Evolutionary conservation across 1,140 invertebrate species (phyloP).

Genomic region (Homalodisca vitripennis): DNA sequence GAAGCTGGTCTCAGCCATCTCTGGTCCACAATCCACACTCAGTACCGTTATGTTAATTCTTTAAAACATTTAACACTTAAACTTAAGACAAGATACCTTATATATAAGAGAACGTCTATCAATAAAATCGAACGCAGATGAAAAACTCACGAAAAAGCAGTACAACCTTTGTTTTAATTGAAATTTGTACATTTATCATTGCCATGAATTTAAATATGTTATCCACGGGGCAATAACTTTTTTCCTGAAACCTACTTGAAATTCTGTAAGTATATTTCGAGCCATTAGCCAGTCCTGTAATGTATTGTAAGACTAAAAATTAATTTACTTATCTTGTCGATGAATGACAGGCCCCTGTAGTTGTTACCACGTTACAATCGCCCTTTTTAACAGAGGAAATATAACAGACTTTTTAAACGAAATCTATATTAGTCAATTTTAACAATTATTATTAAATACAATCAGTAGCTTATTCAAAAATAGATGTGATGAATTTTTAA

Average conservation of each 20-base stretch:
- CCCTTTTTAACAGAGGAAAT: conserved; percentile 37
- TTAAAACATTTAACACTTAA: neutral
- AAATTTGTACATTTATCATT: conserved; percentile 2
- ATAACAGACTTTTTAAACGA: conserved; percentile 29
- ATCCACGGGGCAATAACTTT: conserved; percentile 35
- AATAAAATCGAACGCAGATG: conserved; percentile 24
- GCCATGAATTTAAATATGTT: conserved; percentile 36
- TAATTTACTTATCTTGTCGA: conserved; percentile 42
- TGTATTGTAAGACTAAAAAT: conserved; percentile 35
- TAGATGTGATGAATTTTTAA: conserved; percentile 30
- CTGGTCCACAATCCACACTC: too few species aligned
- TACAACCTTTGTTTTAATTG: conserved; percentile 19
- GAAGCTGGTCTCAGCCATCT: too few species aligned
- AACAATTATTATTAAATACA: too few species aligned
- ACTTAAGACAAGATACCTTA: too few species aligned
- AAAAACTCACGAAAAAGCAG: conserved; percentile 20
- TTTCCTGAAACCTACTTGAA: conserved; percentile 42
- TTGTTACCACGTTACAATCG: conserved; percentile 35
- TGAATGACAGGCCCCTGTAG: conserved; percentile 40
- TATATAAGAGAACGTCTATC: conserved; percentile 20
- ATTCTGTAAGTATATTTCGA: conserved; percentile 37
- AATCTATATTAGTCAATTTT: too few species aligned
- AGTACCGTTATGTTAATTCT: conserved; percentile 14
- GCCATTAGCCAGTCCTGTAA: conserved; percentile 37
- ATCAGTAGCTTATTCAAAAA: conserved; percentile 16